Conservation (phyloP, 2,888 invertebrate genomes). For the Mantis religiosa region DNA sequence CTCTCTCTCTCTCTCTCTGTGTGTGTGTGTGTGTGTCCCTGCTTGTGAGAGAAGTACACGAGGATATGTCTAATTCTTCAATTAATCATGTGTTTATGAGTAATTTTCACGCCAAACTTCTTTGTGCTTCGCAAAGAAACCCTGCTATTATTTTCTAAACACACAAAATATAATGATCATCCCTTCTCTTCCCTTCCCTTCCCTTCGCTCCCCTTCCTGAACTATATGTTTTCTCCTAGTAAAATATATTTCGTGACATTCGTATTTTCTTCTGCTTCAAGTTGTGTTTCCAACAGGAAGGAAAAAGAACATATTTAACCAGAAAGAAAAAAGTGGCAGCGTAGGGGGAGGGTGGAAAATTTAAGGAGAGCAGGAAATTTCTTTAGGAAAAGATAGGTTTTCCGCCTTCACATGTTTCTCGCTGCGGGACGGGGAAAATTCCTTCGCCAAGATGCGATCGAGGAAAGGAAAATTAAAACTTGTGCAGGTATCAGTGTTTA, state of each 20-base stretch:
- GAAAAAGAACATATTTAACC: constrained; percentile 29
- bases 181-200: neutral
- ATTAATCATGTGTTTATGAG: neutral
- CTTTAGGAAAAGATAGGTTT: neutral
- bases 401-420: neutral
- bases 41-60: too few species aligned
- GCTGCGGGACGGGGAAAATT: neutral
- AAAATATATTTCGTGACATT: neutral
- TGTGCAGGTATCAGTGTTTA: neutral
- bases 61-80: too few species aligned
- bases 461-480: neutral
- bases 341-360: neutral
- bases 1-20: too few species aligned
- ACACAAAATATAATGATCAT: neutral
- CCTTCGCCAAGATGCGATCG: neutral
- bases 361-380: neutral
- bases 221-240: neutral
- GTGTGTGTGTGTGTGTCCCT: too few species aligned
- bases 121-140: neutral
- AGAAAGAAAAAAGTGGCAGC: neutral
- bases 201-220: neutral
- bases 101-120: neutral
- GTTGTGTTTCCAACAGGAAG: constrained; percentile 18
- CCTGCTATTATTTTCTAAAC: neutral
- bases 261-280: neutral